Base-by-base conservation (phyloP, 2,113 vertebrate genomes). In the Stigmatopora nigra region DNA sequence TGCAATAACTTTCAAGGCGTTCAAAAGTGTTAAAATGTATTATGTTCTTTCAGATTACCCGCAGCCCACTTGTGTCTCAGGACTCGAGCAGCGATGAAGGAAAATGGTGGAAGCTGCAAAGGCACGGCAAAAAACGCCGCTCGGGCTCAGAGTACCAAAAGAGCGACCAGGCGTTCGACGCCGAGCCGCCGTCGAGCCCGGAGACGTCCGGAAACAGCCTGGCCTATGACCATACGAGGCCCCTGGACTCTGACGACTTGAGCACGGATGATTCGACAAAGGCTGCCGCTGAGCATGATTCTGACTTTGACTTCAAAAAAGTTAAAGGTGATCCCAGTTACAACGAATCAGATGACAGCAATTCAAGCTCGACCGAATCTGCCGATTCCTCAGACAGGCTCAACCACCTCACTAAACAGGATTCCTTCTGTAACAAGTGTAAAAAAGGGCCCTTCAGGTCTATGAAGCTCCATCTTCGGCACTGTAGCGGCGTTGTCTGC, bases 391-490 rank as follows among this genome's bases (percentile, higher is more conserved):
- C 75, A 14, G 15, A 49, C 2, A 10, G 14, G 4, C 3, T 8
- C 35, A 6, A 19, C 22, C 15, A 1, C 0, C 19, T 59, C 6
- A 25, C 11, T 46, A n/a, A 12, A 10, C 14, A 44, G 16, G 56
- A 17, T 19, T 56, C 65, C 49, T 19, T 57, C 1, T 90, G 88
- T 64, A 19, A 65, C 0, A 53, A 64, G 2, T 91, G 89, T 25
- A 84, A 87, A 0, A 69, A 61, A 25, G 76, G 83, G 12, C 90
- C 86, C 1, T 79, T 76, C 46, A 78, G 48, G 19, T 78, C 83
- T 3, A 1, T 78, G 15, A 79, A 73, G 51, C 68, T 78, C 7
- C 78, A 81, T 59, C 72, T 81, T 53, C 67, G 68, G 2, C 48
- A 67, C 46, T 87, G 87, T 44, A 71, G 19, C 38, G 67, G 65